Evolutionary conservation across 2,113 vertebrate genomes (phyloP).

Genomic region (Ciconia stormi): DNA sequence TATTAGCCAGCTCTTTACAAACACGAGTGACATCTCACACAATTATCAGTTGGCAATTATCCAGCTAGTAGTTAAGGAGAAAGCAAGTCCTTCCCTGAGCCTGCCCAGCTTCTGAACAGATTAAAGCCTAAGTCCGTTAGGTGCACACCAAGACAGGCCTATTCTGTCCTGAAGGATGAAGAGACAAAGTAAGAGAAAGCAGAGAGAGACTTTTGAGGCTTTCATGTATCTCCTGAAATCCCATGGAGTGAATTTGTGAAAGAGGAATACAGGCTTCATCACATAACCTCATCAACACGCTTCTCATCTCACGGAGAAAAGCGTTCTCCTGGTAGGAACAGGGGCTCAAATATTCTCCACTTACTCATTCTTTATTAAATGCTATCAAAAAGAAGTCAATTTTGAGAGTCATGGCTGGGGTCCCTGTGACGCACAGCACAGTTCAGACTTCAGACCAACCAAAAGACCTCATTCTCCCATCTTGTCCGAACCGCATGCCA

Average conservation of each 20-base stretch:
- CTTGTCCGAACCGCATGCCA: rapidly evolving
- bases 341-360: not conserved
- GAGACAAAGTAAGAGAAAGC: not conserved
- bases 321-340: not conserved
- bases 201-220: not conserved
- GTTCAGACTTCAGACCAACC: not conserved
- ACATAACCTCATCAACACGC: rapidly evolving
- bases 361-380: not conserved
- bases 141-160: not conserved
- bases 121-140: not conserved
- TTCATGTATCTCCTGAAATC: not conserved
- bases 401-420: not conserved
- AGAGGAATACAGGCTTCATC: not conserved
- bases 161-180: not conserved
- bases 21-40: not conserved
- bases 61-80: not conserved
- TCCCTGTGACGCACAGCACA: not conserved
- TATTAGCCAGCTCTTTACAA: not conserved
- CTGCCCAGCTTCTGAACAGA: not conserved
- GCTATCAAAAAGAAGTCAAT: not conserved
- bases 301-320: not conserved
- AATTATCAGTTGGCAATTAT: not conserved
- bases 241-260: not conserved
- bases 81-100: not conserved
- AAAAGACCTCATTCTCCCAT: not conserved